phyloP scores from a whole-genome alignment of 2,113 vertebrate genomes.

The Caretta caretta region DNA sequence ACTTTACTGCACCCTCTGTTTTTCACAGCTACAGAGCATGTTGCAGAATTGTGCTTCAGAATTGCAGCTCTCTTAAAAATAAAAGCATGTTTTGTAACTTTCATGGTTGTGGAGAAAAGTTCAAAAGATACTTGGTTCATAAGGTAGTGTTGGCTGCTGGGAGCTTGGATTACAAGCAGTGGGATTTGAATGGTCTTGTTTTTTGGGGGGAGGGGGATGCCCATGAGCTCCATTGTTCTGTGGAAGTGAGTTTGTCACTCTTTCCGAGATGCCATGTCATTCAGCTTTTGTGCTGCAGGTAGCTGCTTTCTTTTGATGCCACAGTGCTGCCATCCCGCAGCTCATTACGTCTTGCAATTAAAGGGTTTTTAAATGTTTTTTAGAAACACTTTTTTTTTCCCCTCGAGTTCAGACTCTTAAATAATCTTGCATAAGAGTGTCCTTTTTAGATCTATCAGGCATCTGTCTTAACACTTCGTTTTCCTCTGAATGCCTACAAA shows the following conservation, averaged over 20 bases:
- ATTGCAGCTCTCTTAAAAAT: accelerated
- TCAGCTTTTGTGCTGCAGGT: background rate
- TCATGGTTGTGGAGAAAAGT: background rate
- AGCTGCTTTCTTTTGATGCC: background rate
- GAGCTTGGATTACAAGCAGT: no score
- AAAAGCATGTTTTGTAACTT: background rate
- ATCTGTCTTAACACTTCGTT: no score
- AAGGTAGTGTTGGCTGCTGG: no score
- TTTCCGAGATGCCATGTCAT: background rate
- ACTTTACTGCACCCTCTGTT: accelerated
- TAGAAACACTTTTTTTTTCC: background rate
- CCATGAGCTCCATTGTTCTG: background rate
- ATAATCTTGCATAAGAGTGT: accelerated
- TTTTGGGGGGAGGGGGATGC: background rate
- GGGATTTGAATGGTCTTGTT: no score
- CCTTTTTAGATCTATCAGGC: no score
- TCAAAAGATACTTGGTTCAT: background rate
- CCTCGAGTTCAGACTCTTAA: background rate
- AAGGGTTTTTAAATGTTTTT: accelerated
- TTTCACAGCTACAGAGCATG: background rate
- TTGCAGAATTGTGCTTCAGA: background rate
- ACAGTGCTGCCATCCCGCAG: background rate
- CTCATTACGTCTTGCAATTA: background rate
- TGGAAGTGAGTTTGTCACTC: no score
- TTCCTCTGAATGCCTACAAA: no score